These are phyloP conservation scores for Hyles euphorbiae DNA, from an alignment of 1,140 invertebrate species.

Conservation along the genomic window DNA sequence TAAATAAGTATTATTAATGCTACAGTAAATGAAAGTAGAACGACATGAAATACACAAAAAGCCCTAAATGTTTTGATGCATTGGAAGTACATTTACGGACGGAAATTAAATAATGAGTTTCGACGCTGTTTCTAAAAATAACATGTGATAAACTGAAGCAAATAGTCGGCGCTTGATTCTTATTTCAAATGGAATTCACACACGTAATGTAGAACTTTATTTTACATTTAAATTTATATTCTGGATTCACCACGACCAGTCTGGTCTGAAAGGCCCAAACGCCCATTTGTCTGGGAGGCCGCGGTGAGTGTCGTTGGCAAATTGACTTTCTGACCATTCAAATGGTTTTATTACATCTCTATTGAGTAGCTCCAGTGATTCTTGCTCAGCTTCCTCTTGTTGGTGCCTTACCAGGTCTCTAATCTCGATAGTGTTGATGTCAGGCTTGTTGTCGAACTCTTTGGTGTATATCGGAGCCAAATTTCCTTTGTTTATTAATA, in stretches of 20 bases:
- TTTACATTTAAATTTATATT: not conserved
- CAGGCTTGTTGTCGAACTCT: constrained; percentile 54
- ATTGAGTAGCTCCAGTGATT: constrained; percentile 52
- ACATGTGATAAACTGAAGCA: no score
- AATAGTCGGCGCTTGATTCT: no score
- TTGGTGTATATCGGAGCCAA: constrained; percentile 58
- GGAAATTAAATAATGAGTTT: constrained; percentile 2
- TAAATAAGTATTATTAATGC: constrained; percentile 21
- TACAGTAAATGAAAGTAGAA: constrained; percentile 1
- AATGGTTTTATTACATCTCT: constrained; percentile 61
- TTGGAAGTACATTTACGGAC: no score
- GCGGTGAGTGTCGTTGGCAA: constrained; percentile 43
- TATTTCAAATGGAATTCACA: no score
- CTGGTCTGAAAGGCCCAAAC: constrained; percentile 54
- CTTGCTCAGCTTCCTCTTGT: constrained; percentile 53
- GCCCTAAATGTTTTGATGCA: no score
- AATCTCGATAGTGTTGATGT: constrained; percentile 51
- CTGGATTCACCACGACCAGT: constrained; percentile 70
- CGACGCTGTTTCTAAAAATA: constrained; percentile 2
- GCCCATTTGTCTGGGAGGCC: constrained; percentile 66
- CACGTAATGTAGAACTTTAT: no score
- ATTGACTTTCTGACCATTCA: constrained; percentile 66
- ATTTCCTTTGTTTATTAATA: constrained; percentile 56
- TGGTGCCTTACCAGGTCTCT: constrained; percentile 54
- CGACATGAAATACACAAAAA: not conserved